These are phyloP conservation scores for Lepidostoma basale DNA, from an alignment of 1,140 invertebrate genomes.

Conservation along the genomic window DNA sequence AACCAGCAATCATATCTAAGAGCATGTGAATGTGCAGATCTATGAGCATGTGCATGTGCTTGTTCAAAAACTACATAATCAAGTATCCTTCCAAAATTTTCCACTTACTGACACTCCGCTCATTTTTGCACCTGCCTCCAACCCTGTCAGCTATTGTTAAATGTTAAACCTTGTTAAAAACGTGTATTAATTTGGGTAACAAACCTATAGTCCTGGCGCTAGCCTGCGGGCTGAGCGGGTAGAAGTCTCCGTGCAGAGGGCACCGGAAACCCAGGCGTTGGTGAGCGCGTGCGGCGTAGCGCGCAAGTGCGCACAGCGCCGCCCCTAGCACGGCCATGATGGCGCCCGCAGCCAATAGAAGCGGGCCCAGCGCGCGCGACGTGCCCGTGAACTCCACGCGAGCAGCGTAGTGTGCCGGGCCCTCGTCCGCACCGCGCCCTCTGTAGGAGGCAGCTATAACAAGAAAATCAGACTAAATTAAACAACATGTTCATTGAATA, in stretches of 20 bases:
- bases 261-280: slow-evolving; percentile 76
- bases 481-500: too few relatives aligned
- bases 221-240: slow-evolving; percentile 69
- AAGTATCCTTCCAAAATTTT: too few relatives aligned
- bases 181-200: too few relatives aligned
- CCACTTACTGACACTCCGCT: too few relatives aligned
- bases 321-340: slow-evolving; percentile 69
- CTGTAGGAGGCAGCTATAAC: slow-evolving; percentile 74
- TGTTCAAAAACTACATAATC: too few relatives aligned
- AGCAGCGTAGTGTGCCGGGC: slow-evolving; percentile 70
- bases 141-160: too few relatives aligned
- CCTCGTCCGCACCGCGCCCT: slow-evolving; percentile 71
- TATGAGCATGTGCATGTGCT: too few relatives aligned
- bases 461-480: too few relatives aligned
- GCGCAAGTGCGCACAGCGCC: slow-evolving; percentile 68
- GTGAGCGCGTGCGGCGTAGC: slow-evolving; percentile 68
- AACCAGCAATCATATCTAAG: too few relatives aligned
- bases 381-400: slow-evolving; percentile 75
- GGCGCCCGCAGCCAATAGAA: slow-evolving; percentile 73
- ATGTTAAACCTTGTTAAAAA: too few relatives aligned
- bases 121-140: too few relatives aligned
- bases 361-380: slow-evolving; percentile 72
- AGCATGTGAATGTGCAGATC: too few relatives aligned
- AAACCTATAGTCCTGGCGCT: slow-evolving; percentile 52
- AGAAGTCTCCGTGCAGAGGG: slow-evolving; percentile 78